Conservation (phyloP, 1,140 invertebrate genomes). For the Agraylea sexmaculata region DNA sequence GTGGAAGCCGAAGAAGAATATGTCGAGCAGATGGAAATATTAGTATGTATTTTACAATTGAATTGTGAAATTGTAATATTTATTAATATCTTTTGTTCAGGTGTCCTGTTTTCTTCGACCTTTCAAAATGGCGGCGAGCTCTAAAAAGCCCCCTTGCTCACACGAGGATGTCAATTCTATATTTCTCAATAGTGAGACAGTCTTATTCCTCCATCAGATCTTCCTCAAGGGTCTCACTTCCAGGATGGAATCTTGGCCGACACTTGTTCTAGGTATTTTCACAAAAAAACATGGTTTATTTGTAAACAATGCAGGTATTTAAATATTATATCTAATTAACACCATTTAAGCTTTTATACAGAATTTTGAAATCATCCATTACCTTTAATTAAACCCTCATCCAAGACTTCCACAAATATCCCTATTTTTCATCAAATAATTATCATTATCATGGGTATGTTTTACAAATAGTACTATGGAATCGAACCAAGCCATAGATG, state of each 20-base stretch:
- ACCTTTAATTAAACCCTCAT: too few relatives aligned
- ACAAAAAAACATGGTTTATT: not conserved
- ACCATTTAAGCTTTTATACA: too few relatives aligned
- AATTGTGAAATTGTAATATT: not conserved
- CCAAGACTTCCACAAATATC: too few relatives aligned
- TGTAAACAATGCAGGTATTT: not conserved
- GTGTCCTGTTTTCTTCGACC: slow-evolving; percentile 87
- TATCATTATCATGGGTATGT: too few relatives aligned
- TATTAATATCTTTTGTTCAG: slow-evolving; percentile 29
- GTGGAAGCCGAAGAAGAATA: slow-evolving; percentile 87
- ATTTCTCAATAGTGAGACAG: slow-evolving; percentile 88
- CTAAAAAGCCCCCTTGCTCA: slow-evolving; percentile 83
- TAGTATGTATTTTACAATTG: slow-evolving; percentile 24
- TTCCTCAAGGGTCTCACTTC: slow-evolving; percentile 89
- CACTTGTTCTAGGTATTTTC: slow-evolving; percentile 66
- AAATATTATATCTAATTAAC: not conserved
- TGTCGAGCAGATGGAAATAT: slow-evolving; percentile 79
- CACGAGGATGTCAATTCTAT: slow-evolving; percentile 94
- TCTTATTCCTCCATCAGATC: slow-evolving; percentile 90
- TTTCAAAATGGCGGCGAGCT: slow-evolving; percentile 89
- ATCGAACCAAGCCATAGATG: too few relatives aligned
- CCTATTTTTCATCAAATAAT: too few relatives aligned
- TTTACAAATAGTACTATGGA: too few relatives aligned
- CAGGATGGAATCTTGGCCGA: slow-evolving; percentile 87
- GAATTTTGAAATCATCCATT: too few relatives aligned